These are phyloP conservation scores for Gortyna flavago DNA, from an alignment of 2,888 invertebrate genomes.

Conservation along the genomic window DNA sequence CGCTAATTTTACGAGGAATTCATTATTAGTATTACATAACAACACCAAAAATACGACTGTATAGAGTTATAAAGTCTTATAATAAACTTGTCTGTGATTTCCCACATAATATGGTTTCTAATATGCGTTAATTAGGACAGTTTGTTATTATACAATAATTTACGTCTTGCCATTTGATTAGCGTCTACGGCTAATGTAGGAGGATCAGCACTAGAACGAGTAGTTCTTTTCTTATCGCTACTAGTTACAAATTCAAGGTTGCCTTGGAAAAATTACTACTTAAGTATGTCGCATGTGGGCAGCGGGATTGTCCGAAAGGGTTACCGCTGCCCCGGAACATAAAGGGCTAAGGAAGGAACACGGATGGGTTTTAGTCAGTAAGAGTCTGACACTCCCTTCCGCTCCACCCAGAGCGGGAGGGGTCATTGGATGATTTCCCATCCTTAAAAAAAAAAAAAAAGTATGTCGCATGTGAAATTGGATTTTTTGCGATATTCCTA, in stretches of 20 bases:
- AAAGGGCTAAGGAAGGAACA: no score
- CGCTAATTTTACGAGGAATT: slow-evolving; percentile 50
- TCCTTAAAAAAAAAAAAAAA: no score
- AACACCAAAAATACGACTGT: slow-evolving; percentile 32
- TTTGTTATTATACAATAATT: slow-evolving; percentile 62
- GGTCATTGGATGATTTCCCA: no score
- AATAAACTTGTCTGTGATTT: slow-evolving; percentile 5
- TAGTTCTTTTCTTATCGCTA: slow-evolving; percentile 81
- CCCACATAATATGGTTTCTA: slow-evolving; percentile 16
- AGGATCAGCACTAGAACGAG: slow-evolving; percentile 73
- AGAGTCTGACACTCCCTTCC: no score
- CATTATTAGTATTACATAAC: neutral
- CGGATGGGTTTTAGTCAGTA: no score
- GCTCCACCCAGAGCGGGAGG: no score
- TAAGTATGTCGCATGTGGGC: slow-evolving; percentile 34
- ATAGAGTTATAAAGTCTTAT: neutral
- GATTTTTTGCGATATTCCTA: slow-evolving; percentile 40
- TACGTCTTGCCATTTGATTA: slow-evolving; percentile 67
- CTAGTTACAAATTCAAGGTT: slow-evolving; percentile 75
- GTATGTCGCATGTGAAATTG: slow-evolving; percentile 39
- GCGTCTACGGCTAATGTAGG: slow-evolving; percentile 72
- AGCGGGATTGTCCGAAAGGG: no score
- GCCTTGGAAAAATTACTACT: slow-evolving; percentile 80
- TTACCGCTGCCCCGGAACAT: no score
- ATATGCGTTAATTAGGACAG: slow-evolving; percentile 33